Evolutionary conservation across 1,140 invertebrate species (phyloP).

Genomic region (Probaryconus sp.): DNA sequence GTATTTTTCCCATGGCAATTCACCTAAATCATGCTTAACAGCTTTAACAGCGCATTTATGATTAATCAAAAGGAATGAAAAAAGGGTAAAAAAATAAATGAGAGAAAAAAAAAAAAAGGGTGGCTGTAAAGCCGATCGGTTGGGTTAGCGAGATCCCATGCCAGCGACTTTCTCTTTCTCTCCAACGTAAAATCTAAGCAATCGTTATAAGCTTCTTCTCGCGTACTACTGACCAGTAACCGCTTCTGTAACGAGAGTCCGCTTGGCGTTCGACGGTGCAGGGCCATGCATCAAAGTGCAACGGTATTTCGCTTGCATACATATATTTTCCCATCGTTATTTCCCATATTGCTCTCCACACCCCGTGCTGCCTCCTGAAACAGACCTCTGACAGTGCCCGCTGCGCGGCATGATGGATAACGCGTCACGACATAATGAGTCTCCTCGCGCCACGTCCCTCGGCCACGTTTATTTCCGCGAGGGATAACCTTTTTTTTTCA

Average conservation of each 20-base stretch:
- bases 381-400: conserved; percentile 64
- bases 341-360: conserved; percentile 61
- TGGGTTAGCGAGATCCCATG: no score
- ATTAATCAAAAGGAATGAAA: conserved; percentile 37
- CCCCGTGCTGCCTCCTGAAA: conserved; percentile 51
- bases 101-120: no score
- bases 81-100: conserved; percentile 24
- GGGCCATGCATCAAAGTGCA: conserved; percentile 66
- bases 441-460: conserved; percentile 65
- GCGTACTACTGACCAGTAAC: conserved; percentile 67
- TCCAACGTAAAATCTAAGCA: conserved; percentile 35
- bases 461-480: conserved; percentile 32
- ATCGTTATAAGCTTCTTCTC: conserved; percentile 35
- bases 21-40: conserved; percentile 44
- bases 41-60: conserved; percentile 30
- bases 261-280: conserved; percentile 43
- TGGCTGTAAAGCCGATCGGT: neutral
- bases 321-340: conserved; percentile 72
- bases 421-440: conserved; percentile 70
- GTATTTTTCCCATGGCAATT: conserved; percentile 8
- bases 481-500: no score
- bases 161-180: conserved; percentile 56
- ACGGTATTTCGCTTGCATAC: conserved; percentile 65
- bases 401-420: conserved; percentile 70
- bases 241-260: conserved; percentile 61